phyloP scores from a whole-genome alignment of 1,140 invertebrate genomes.

The Zaprionus capensis region DNA sequence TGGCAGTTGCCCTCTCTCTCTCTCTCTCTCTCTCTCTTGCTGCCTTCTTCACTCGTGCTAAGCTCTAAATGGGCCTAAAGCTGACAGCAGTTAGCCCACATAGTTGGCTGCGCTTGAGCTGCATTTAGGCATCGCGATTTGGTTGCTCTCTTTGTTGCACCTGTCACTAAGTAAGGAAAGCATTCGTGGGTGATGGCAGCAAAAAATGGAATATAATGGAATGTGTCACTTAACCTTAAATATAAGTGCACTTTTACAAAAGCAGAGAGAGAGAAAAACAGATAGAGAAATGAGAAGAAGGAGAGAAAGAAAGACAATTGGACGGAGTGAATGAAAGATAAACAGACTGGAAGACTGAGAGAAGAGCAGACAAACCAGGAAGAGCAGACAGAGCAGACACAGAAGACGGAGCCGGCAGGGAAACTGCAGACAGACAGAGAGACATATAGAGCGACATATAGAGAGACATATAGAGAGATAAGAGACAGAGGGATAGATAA shows the following conservation, averaged over 20 bases:
- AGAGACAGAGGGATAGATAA: too few relatives aligned
- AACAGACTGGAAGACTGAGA: too few relatives aligned
- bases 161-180: not conserved
- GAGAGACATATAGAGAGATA: not conserved
- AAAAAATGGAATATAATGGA: not conserved
- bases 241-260: not conserved
- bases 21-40: not conserved
- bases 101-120: slow-evolving; percentile 39
- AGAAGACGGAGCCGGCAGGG: too few relatives aligned
- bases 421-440: not conserved
- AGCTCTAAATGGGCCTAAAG: slow-evolving; percentile 56
- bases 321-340: too few relatives aligned
- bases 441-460: not conserved
- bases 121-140: slow-evolving; percentile 26
- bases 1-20: slow-evolving; percentile 33
- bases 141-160: slow-evolving; percentile 1
- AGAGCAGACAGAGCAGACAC: too few relatives aligned
- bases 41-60: not conserved
- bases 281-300: too few relatives aligned
- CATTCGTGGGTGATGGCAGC: slow-evolving; percentile 12
- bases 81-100: slow-evolving; percentile 29
- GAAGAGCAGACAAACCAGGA: too few relatives aligned
- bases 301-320: too few relatives aligned
- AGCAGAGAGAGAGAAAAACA: too few relatives aligned
- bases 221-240: not conserved